Evolutionary conservation across 2,888 invertebrate genomes (phyloP).

Genomic region (Brachyptera putata): DNA sequence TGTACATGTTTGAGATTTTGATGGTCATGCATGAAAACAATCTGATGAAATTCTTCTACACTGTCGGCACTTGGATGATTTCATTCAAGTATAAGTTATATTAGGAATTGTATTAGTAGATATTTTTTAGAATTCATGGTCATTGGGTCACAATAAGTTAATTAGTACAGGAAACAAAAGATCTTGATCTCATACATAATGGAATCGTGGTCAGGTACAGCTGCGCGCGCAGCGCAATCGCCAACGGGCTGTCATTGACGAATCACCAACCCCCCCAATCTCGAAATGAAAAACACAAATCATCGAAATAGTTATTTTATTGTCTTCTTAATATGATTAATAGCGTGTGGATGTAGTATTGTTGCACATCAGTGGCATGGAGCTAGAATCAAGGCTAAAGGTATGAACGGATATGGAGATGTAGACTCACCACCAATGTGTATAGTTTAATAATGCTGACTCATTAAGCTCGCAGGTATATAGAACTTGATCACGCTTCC

Average conservation of each 20-base stretch:
- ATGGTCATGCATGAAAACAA: no score
- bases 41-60: no score
- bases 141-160: slow-evolving; percentile 16
- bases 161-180: slow-evolving; percentile 25
- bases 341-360: not conserved
- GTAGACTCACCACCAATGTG: not conserved
- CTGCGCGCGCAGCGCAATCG: slow-evolving; percentile 8
- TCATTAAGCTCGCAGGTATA: not conserved
- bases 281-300: not conserved
- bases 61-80: no score
- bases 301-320: not conserved
- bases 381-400: no score
- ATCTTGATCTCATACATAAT: slow-evolving; percentile 14
- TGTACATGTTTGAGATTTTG: no score
- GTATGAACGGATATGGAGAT: not conserved
- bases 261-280: slow-evolving; percentile 2
- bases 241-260: slow-evolving; percentile 16
- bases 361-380: no score
- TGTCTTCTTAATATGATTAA: slow-evolving; percentile 12
- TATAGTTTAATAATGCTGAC: not conserved
- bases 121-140: no score
- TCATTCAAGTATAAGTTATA: no score
- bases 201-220: not conserved
- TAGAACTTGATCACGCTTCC: no score
- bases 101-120: no score